phyloP scores from a whole-genome alignment of 92 coral and sea anemone genomes.

The Porites divaricata region DNA sequence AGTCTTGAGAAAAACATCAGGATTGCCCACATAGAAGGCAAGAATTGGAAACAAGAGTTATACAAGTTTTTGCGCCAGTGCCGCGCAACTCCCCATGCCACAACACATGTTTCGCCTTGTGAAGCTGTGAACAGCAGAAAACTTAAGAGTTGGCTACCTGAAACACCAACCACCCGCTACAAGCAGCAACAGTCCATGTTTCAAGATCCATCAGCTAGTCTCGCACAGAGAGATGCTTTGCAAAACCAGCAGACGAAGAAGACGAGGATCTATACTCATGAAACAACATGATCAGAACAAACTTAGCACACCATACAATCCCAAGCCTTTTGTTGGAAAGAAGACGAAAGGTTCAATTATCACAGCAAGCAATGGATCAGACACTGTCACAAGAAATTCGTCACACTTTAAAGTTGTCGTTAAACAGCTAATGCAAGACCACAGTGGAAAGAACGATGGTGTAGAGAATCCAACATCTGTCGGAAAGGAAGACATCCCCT shows the following conservation, averaged over 20 bases:
- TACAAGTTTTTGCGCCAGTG: slow-evolving; percentile 54
- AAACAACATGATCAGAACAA: slow-evolving; percentile 63
- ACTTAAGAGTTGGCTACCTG: slow-evolving; percentile 42
- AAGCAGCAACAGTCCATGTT: slow-evolving; percentile 11
- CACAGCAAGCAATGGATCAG: slow-evolving; percentile 47
- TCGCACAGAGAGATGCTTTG: neutral
- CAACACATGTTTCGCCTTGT: slow-evolving; percentile 45
- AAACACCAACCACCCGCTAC: slow-evolving; percentile 12
- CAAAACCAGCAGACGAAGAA: neutral
- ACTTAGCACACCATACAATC: slow-evolving; percentile 50
- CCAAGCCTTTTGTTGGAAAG: slow-evolving; percentile 48
- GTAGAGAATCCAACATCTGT: slow-evolving; percentile 13
- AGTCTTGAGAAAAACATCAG: slow-evolving; percentile 50
- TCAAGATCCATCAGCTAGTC: slow-evolving; percentile 3
- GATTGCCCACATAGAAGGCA: slow-evolving; percentile 38
- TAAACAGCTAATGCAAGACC: slow-evolving; percentile 19
- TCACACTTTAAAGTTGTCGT: slow-evolving; percentile 48
- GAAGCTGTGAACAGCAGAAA: slow-evolving; percentile 51
- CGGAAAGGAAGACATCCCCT: neutral
- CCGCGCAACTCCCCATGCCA: slow-evolving; percentile 61
- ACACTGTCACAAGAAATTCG: slow-evolving; percentile 44
- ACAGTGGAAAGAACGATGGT: slow-evolving; percentile 18
- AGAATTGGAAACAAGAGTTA: slow-evolving; percentile 64
- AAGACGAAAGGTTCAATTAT: slow-evolving; percentile 56
- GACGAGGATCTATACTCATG: too few species aligned